These are phyloP conservation scores for Panulirus ornatus DNA, from an alignment of 1,140 invertebrate genomes.

Conservation along the genomic window DNA sequence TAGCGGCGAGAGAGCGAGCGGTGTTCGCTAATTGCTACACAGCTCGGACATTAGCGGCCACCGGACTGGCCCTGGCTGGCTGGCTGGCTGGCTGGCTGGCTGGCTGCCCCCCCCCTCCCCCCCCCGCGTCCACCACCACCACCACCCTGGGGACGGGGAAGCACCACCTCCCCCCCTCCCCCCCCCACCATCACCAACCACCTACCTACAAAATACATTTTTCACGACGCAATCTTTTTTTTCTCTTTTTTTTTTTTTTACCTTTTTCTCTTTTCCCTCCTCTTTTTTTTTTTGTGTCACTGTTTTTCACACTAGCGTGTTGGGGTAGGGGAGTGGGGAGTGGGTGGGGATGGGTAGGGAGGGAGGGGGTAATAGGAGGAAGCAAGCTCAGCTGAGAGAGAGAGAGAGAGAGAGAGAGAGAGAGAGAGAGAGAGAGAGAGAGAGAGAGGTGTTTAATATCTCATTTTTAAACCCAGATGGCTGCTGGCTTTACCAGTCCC, in stretches of 20 bases:
- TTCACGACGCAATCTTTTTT: not conserved
- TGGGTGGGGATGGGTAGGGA: no score
- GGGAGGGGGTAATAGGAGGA: no score
- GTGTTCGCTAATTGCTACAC: conserved; percentile 45
- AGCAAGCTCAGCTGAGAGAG: no score
- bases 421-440: no score
- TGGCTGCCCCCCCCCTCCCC: not conserved
- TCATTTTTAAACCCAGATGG: no score
- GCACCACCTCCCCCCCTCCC: not conserved
- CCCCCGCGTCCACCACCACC: not conserved
- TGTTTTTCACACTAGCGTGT: not conserved
- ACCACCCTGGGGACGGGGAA: no score
- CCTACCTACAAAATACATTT: conserved; percentile 19
- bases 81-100: not conserved
- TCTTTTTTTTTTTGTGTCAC: not conserved
- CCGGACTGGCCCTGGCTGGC: no score
- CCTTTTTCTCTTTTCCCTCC: not conserved
- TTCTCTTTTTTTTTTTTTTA: not conserved
- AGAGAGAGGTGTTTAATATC: no score
- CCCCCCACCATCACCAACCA: not conserved
- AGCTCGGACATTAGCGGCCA: conserved; percentile 34
- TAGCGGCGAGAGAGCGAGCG: conserved; percentile 10
- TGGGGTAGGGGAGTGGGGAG: not conserved
- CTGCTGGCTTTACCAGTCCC: no score
- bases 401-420: no score